Conservation (phyloP, 2,888 invertebrate species). For the Limnephilus rhombicus region DNA sequence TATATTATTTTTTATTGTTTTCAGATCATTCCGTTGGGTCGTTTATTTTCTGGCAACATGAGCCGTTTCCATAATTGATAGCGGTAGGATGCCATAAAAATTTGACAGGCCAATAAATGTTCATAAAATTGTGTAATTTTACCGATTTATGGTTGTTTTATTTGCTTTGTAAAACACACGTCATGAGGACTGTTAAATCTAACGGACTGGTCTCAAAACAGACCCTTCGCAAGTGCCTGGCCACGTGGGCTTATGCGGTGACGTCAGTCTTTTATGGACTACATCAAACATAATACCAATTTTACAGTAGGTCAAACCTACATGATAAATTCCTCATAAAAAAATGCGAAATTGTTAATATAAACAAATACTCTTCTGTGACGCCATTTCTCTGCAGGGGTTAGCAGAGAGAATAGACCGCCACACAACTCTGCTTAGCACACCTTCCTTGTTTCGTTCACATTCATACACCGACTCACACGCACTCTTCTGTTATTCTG, state of each 20-base stretch:
- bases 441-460: too few species aligned
- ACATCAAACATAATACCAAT: neutral
- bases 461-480: too few species aligned
- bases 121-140: constrained; percentile 48
- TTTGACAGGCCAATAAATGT: constrained; percentile 50
- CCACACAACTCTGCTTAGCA: too few species aligned
- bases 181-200: constrained; percentile 20
- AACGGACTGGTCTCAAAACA: neutral
- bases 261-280: neutral
- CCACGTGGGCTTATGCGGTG: neutral
- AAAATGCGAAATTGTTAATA: neutral
- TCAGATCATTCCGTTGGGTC: constrained; percentile 26
- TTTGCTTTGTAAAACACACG: constrained; percentile 51
- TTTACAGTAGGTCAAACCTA: neutral
- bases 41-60: constrained; percentile 39
- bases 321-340: too few species aligned
- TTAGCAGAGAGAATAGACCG: too few species aligned
- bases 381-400: too few species aligned
- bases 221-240: neutral
- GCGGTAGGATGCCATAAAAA: constrained; percentile 47
- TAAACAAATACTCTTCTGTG: too few species aligned
- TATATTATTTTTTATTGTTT: constrained; percentile 43
- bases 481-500: too few species aligned
- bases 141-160: constrained; percentile 46
- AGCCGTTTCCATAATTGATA: constrained; percentile 46